Base-by-base conservation (phyloP, 2,888 invertebrate species). In the Hedya salicella region DNA sequence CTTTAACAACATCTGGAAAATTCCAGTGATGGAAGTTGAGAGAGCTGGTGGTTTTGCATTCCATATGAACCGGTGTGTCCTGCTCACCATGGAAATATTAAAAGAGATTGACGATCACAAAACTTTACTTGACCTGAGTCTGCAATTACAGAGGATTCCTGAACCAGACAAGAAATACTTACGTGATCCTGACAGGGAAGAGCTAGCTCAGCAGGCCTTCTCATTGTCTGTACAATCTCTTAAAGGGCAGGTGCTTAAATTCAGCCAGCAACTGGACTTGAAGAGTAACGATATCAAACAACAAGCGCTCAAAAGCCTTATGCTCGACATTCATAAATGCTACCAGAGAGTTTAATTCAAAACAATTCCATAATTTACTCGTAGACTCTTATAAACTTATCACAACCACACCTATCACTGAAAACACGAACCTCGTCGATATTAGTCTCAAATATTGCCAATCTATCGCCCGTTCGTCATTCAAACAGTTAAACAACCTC, bases 1-100 rank as follows among this genome's bases (percentile, higher is more conserved):
- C 79, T 98, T 98, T 76, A 97, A 97, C 89, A 97, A 98, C 53
- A 96, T 98, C 64, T 98, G 98, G 98, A 94, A 97, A 73, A 97
- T 98, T 81, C 98, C 98, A 0, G 94, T 95, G 1, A 94, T 94
- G 67, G 98, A 99, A 92, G 96, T 98, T 46, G 98, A 98, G 80
- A 94, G 98, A 68, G 95, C 97, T 0, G 98, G 98, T 2, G 96
- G 97, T 71, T 97, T 99, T 81, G 96, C 97, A 0, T 95, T 97
- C 39, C 98, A 98, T 80, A 96, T 98, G 95, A 96, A 95, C 70
- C 95, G 97, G 67, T 96, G 97, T 71, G 95, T 98, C 1, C 93
- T 95, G 19, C 94, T 98, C 36, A 93, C 98, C 5, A 93, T 98
- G 88, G 96, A 97, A 82, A 94, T 98, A 68, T 88, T 98, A 44